phyloP scores from a whole-genome alignment of 1,140 invertebrate species.

The Holotrichia oblita region DNA sequence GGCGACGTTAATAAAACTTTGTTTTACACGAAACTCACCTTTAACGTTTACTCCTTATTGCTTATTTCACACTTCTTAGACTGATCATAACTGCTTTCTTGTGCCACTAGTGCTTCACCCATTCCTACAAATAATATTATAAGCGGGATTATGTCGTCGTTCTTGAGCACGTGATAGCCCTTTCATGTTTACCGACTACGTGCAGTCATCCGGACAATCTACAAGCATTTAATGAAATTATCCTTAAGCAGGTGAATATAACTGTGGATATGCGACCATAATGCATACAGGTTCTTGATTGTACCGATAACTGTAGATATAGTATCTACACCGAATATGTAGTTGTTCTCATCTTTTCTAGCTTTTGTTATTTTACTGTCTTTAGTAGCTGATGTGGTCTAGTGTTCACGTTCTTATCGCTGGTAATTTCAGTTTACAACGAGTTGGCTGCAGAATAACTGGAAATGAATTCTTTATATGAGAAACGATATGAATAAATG shows the following conservation, averaged over 20 bases:
- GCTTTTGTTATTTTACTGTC: no score
- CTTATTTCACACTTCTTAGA: conserved; percentile 9
- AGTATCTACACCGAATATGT: no score
- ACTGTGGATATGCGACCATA: not conserved
- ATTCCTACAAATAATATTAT: conserved; percentile 20
- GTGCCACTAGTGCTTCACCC: not conserved
- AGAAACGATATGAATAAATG: no score
- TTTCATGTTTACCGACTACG: conserved; percentile 2
- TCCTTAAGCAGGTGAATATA: not conserved
- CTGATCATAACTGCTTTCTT: not conserved
- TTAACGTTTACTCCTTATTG: not conserved
- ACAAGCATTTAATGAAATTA: conserved; percentile 7
- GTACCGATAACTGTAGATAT: no score
- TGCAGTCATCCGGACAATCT: not conserved
- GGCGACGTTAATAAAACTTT: not conserved
- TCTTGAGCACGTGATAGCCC: not conserved
- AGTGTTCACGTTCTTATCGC: not conserved
- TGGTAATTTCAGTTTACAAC: not conserved
- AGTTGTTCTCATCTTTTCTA: no score
- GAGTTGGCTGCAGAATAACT: no score
- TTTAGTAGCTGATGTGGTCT: no score
- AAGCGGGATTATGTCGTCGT: not conserved
- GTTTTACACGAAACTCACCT: not conserved
- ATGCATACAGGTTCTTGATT: no score
- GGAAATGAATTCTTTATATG: no score